phyloP scores from a whole-genome alignment of 1,140 invertebrate species.

The Brachionus rotundiformis region DNA sequence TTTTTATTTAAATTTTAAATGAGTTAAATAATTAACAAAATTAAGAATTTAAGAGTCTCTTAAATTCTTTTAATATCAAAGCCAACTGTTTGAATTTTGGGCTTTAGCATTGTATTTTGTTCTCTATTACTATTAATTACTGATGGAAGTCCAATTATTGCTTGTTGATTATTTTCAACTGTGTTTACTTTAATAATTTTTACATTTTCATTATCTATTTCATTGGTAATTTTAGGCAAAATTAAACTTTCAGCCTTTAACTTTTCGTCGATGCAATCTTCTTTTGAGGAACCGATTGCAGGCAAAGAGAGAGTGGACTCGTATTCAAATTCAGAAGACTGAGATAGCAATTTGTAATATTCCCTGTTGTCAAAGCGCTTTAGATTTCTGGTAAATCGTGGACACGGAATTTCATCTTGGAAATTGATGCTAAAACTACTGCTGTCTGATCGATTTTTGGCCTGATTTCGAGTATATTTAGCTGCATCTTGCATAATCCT shows the following conservation, averaged over 20 bases:
- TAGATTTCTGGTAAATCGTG: not conserved
- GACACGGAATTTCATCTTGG: slow-evolving; percentile 25
- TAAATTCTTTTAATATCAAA: not conserved
- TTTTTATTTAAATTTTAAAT: not conserved
- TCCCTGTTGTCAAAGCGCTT: slow-evolving; percentile 23
- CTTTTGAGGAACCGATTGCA: not conserved
- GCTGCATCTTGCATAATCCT: not conserved
- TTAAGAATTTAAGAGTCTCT: not conserved
- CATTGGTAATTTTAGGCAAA: not conserved
- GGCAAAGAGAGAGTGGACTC: not conserved
- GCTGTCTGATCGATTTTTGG: not conserved
- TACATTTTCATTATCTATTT: not conserved
- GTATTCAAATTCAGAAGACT: not conserved
- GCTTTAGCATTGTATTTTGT: not conserved
- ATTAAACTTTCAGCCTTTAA: not conserved
- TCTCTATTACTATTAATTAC: not conserved
- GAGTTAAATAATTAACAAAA: not conserved
- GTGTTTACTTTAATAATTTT: not conserved
- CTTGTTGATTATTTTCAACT: not conserved
- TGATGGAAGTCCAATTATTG: not conserved
- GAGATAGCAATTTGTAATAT: slow-evolving; percentile 11
- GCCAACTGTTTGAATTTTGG: not conserved
- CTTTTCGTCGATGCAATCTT: not conserved
- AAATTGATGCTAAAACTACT: slow-evolving; percentile 34
- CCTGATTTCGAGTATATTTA: not conserved